Base-by-base conservation (phyloP, 2,888 invertebrate genomes). In the Syritta pipiens region DNA sequence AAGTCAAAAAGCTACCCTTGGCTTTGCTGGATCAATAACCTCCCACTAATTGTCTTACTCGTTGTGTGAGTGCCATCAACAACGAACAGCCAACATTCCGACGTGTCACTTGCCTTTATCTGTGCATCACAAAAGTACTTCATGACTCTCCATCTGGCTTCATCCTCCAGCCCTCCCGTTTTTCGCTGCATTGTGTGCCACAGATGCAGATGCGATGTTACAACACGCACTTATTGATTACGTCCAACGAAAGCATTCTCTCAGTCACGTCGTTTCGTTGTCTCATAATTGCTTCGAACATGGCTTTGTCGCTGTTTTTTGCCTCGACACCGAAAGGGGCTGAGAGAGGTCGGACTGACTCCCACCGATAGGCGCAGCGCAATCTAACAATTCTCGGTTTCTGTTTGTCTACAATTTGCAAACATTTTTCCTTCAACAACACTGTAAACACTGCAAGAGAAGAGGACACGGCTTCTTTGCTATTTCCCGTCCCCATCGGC, bases 341-440 rank as follows among this genome's bases (percentile, higher is more conserved):
- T 7, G 7, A 1, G 37, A 12, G 7, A 14, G 12, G 37, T 9
- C 9, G 37, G 17, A 37, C n/a, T n/a, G 37, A 37, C 7, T 14
- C 37, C 26, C 46, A 32, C 72, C 59, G 65, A 79, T 79, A 74
- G n/a, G n/a, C n/a, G n/a, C n/a, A n/a, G n/a, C n/a, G n/a, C n/a
- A n/a, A n/a, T n/a, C n/a, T n/a, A 60, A 74, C 74, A 67, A 67
- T 53, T 48, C 67, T 57, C 60, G 19, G 67, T 65, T 62, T 69
- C 63, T 79, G 67, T 74, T 79, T 79, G 79, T 67, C 60, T 62
- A 74, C 67, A 67, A 79, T 79, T 79, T 79, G 60, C 67, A 74
- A 79, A 74, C 74, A 74, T 79, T 74, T 79, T 79, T 74, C 60
- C 60, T n/a, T 79, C 74, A 79, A 79, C 67, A 55, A 53, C 67